Conservation (phyloP, 2,797 vertebrate genomes). For the Eidolon dupreanum region DNA sequence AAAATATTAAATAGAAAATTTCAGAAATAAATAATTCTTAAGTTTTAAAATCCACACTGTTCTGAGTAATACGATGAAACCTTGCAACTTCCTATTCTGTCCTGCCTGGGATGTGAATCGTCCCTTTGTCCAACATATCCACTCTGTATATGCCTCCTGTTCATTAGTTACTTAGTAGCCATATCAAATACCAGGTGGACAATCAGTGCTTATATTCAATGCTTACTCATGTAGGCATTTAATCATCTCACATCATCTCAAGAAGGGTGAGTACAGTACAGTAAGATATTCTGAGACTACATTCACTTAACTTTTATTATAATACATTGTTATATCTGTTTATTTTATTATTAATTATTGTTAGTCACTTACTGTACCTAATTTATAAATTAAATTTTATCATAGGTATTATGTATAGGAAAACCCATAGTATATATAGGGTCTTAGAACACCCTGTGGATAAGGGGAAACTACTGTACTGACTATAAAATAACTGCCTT, state of each 20-base stretch:
- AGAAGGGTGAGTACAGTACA: neutral
- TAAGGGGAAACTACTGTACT: neutral
- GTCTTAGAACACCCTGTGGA: neutral
- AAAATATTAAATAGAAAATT: neutral
- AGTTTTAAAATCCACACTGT: neutral
- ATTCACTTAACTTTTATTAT: neutral
- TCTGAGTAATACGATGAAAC: neutral
- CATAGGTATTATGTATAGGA: neutral
- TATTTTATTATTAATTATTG: neutral
- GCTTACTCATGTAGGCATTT: neutral
- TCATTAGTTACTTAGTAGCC: neutral
- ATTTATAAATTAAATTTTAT: neutral
- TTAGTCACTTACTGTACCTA: neutral
- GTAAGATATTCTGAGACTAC: neutral
- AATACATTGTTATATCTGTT: neutral
- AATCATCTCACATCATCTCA: neutral
- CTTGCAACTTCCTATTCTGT: neutral
- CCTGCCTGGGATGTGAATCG: neutral
- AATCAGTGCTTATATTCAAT: neutral
- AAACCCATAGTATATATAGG: neutral
- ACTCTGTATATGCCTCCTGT: neutral
- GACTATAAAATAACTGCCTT: slow-evolving; percentile 11
- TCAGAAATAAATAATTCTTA: neutral
- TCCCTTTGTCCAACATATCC: neutral
- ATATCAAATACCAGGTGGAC: neutral